Percentiles rank a stretch among this genome's conserved stretches.
phyloP scores from a whole-genome alignment of 2,888 invertebrate species.

The Sturmia bella region DNA sequence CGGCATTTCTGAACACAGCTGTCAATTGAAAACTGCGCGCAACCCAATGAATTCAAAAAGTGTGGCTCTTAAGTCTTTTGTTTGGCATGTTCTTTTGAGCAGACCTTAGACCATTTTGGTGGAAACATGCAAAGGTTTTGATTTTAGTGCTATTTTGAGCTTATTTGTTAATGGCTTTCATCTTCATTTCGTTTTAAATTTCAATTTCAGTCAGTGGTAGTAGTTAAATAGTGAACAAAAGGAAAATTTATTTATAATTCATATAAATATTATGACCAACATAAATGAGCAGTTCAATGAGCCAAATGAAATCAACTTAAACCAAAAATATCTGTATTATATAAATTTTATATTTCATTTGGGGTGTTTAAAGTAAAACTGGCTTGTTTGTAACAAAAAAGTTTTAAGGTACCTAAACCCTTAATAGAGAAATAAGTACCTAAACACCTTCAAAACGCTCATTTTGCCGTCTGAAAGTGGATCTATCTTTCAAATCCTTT shows the following conservation, averaged over 20 bases:
- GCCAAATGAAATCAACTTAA: neutral
- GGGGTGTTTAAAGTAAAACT: no score
- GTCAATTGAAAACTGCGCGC: slow-evolving; percentile 37
- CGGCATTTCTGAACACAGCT: slow-evolving; percentile 11
- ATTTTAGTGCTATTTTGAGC: neutral
- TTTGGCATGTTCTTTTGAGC: slow-evolving; percentile 16
- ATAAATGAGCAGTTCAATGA: no score
- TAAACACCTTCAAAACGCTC: no score
- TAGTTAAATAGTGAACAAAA: slow-evolving; percentile 11
- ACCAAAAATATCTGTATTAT: no score
- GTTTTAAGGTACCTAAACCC: no score
- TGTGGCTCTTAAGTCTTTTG: slow-evolving; percentile 51
- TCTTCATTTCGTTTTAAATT: neutral
- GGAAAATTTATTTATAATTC: neutral
- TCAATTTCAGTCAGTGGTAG: neutral
- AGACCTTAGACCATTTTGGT: neutral
- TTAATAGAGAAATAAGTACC: no score
- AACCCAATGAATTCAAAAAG: neutral
- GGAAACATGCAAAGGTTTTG: slow-evolving; percentile 7
- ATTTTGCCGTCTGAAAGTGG: no score
- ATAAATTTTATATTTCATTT: no score
- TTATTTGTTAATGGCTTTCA: slow-evolving; percentile 20
- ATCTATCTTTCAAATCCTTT: no score
- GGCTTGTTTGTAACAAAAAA: no score
- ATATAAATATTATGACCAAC: neutral